phyloP scores from a whole-genome alignment of 2,113 vertebrate genomes.

The Agapornis roseicollis region DNA sequence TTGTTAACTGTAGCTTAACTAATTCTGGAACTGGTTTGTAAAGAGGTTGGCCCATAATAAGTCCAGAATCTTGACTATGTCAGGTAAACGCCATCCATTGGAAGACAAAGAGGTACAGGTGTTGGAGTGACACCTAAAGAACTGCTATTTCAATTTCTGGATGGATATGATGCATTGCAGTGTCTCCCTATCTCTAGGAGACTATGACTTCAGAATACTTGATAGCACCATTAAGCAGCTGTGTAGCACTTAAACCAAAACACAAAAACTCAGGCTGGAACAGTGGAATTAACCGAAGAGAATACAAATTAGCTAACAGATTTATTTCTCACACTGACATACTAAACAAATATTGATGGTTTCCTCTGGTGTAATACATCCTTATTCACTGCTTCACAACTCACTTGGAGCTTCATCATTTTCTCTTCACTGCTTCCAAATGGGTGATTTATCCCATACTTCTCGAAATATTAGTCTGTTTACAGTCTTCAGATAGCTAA shows the following conservation, averaged over 20 bases:
- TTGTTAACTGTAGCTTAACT: neutral
- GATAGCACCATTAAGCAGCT: constrained; percentile 59
- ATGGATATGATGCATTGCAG: neutral
- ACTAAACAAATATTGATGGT: constrained; percentile 78
- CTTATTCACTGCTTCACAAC: constrained; percentile 67
- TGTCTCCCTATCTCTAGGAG: constrained; percentile 31
- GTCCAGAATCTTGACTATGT: accelerated
- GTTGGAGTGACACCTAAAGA: neutral
- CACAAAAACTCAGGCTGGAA: constrained; percentile 28
- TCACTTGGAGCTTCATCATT: constrained; percentile 66
- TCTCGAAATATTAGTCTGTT: constrained; percentile 67
- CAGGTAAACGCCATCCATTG: neutral
- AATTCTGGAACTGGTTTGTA: neutral
- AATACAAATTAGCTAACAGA: constrained; percentile 73
- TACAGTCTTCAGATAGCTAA: constrained; percentile 53
- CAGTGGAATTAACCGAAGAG: constrained; percentile 59
- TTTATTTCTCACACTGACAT: constrained; percentile 69
- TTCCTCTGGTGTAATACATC: constrained; percentile 69
- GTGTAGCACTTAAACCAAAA: constrained; percentile 15
- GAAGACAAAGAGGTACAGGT: neutral
- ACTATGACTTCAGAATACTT: constrained; percentile 43
- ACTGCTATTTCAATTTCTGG: neutral
- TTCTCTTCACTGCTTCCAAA: constrained; percentile 66
- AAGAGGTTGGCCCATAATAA: neutral
- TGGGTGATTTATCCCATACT: constrained; percentile 66